These are phyloP conservation scores for Sus cebifrons DNA, from an alignment of 2,797 vertebrate species.

Conservation along the genomic window DNA sequence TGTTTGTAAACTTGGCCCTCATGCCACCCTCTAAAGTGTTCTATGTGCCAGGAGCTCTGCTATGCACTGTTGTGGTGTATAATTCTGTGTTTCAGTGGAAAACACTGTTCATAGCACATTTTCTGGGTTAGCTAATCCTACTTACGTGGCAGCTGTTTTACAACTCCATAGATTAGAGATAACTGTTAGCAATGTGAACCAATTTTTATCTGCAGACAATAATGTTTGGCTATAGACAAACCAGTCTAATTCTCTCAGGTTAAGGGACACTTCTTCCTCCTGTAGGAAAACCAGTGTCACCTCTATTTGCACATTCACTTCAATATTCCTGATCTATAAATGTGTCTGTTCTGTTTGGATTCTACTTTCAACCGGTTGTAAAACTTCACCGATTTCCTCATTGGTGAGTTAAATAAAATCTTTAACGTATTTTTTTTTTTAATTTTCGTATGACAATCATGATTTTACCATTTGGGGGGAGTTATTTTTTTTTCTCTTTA, in stretches of 20 bases:
- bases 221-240: neutral
- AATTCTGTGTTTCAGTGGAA: neutral
- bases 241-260: neutral
- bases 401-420: slow-evolving; percentile 40
- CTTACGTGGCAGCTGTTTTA: neutral
- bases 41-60: neutral
- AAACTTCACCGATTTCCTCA: neutral
- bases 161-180: neutral
- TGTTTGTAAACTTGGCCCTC: neutral
- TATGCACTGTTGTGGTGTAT: neutral
- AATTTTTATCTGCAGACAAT: neutral
- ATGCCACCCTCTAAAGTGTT: neutral
- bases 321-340: neutral
- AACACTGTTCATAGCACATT: neutral
- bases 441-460: neutral
- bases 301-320: slow-evolving; percentile 35
- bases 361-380: slow-evolving; percentile 37
- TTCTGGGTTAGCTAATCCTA: slow-evolving; percentile 2
- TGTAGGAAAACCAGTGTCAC: neutral
- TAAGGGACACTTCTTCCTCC: neutral
- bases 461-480: neutral
- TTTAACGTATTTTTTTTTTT: neutral
- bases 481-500: too few relatives aligned
- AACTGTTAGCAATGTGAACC: slow-evolving; percentile 10
- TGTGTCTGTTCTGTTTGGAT: neutral